Conservation (phyloP, 1,140 invertebrate genomes). For the Pteromalus puparum region DNA sequence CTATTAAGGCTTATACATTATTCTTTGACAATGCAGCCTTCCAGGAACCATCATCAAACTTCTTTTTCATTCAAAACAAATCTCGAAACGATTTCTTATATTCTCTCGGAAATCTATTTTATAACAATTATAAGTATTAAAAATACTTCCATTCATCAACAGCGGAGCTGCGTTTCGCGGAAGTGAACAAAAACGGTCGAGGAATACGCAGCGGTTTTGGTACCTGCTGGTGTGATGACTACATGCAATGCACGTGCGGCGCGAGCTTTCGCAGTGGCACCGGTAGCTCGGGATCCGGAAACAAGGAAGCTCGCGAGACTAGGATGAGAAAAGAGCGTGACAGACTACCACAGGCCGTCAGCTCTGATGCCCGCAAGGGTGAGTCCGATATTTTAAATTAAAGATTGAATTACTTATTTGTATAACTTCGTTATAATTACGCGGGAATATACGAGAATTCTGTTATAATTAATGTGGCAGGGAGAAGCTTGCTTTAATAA, state of each 20-base stretch:
- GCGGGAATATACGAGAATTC: too few relatives aligned
- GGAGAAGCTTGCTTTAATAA: too few relatives aligned
- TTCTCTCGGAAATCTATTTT: too few relatives aligned
- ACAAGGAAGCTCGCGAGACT: constrained; percentile 40
- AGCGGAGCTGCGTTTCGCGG: constrained; percentile 68
- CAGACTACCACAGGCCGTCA: constrained; percentile 53
- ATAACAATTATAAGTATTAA: too few relatives aligned
- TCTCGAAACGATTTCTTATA: too few relatives aligned
- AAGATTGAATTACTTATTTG: too few relatives aligned
- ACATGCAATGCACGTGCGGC: constrained; percentile 70
- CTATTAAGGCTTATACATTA: too few relatives aligned
- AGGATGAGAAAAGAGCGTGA: constrained; percentile 57
- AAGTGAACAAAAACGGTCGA: constrained; percentile 68
- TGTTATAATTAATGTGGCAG: too few relatives aligned
- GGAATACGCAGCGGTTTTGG: constrained; percentile 74
- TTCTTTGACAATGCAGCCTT: too few relatives aligned
- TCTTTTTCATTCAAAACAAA: too few relatives aligned
- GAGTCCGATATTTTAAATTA: background rate
- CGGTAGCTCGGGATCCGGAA: background rate
- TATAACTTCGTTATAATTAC: too few relatives aligned
- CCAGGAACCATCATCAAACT: too few relatives aligned
- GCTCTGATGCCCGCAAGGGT: constrained; percentile 65
- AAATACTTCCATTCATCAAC: constrained; percentile 32
- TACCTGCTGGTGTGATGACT: constrained; percentile 74
- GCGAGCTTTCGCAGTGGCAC: constrained; percentile 49